Evolutionary conservation across 2,797 vertebrate species (phyloP).

Genomic region (Brachyrhaphis roseni): DNA sequence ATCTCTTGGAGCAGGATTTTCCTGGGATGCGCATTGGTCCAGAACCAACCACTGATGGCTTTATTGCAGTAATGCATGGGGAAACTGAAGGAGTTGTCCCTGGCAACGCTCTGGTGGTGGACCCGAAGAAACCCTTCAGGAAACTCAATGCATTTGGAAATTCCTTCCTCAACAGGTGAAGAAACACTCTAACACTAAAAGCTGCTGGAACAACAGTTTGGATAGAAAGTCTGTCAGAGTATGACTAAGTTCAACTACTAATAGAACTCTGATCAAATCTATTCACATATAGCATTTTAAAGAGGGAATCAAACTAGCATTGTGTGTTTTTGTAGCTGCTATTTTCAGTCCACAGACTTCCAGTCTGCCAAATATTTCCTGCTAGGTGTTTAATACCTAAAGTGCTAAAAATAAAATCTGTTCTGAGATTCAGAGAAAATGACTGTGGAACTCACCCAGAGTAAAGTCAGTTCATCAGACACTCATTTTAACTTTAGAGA

Average conservation of each 20-base stretch:
- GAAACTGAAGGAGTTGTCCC: slow-evolving; percentile 91
- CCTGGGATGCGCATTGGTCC: slow-evolving; percentile 97
- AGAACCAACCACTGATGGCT: slow-evolving; percentile 96
- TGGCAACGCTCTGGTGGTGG: slow-evolving; percentile 95
- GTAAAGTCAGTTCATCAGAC: neutral
- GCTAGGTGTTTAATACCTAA: neutral
- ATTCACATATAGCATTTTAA: neutral
- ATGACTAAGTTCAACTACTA: neutral
- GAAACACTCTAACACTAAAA: neutral
- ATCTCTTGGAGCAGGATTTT: slow-evolving; percentile 94
- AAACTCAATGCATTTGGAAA: slow-evolving; percentile 97
- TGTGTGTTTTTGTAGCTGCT: neutral
- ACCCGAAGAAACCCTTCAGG: slow-evolving; percentile 95
- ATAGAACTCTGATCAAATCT: neutral
- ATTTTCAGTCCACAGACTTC: neutral
- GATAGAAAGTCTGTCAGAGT: neutral
- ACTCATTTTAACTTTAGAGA: neutral
- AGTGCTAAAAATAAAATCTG: neutral
- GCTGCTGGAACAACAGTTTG: neutral
- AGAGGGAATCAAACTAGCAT: neutral
- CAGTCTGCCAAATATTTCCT: neutral
- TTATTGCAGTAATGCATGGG: slow-evolving; percentile 97
- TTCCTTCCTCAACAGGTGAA: slow-evolving; percentile 93
- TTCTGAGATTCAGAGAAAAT: neutral
- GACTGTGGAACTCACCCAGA: neutral